A percentile compares a stretch with the other conserved stretches of the same genome.
These are phyloP conservation scores for Zosterops japonicus DNA, from an alignment of 2,113 vertebrate genomes.

Conservation along the genomic window DNA sequence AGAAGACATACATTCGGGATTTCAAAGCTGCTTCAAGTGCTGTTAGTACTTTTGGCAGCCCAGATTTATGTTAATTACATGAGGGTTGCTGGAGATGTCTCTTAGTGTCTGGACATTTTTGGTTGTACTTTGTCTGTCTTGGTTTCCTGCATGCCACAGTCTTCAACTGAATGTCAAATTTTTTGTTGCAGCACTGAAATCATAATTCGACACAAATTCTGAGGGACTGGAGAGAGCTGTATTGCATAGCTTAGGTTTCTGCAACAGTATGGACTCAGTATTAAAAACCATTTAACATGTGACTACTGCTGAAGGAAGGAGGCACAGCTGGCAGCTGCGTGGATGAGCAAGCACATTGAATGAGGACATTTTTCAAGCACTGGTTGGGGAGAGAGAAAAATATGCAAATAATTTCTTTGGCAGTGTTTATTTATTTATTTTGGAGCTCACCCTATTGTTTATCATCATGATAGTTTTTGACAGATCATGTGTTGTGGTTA, in stretches of 20 bases:
- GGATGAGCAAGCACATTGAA: conserved; percentile 72
- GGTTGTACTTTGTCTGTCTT: conserved; percentile 57
- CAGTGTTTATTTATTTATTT: conserved; percentile 69
- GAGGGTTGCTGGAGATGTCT: conserved; percentile 56
- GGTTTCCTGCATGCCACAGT: conserved; percentile 51
- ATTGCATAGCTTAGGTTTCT: conserved; percentile 17
- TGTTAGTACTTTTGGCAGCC: conserved; percentile 66
- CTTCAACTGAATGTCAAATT: not conserved
- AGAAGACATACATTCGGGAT: conserved; percentile 55
- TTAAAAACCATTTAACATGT: conserved; percentile 24
- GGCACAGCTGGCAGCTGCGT: conserved; percentile 70
- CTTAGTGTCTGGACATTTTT: conserved; percentile 60
- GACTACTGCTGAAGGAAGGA: conserved; percentile 43
- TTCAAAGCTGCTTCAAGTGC: conserved; percentile 64
- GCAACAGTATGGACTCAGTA: not conserved
- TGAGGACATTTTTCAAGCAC: conserved; percentile 70
- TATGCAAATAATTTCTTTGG: conserved; percentile 68
- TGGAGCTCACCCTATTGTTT: conserved; percentile 57
- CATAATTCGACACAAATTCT: conserved; percentile 32
- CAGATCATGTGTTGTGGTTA: conserved; percentile 60
- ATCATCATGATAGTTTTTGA: conserved; percentile 56
- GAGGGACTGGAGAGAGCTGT: not conserved
- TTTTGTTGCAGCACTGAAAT: conserved; percentile 12
- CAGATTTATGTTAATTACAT: conserved; percentile 69
- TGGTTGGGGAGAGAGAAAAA: conserved; percentile 67